Evolutionary conservation across 2,113 vertebrate species (phyloP).

Genomic region (Paracanthobrama guichenoti): DNA sequence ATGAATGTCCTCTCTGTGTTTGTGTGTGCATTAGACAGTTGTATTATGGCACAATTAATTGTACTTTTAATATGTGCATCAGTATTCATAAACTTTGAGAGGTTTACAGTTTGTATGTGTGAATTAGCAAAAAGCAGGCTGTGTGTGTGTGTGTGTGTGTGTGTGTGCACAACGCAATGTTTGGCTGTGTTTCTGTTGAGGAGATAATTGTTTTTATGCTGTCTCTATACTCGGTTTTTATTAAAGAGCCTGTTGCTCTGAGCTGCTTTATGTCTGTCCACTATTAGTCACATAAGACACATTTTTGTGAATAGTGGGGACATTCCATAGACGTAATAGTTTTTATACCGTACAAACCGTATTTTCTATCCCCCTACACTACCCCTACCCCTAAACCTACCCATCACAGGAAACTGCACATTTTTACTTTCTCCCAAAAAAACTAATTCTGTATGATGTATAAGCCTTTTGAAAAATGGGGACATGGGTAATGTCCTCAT

Average conservation of each 20-base stretch:
- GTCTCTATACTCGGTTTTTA: constrained; percentile 38
- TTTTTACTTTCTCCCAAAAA: no score
- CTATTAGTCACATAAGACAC: constrained; percentile 59
- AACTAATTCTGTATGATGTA: no score
- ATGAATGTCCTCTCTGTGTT: no score
- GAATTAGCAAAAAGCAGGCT: no score
- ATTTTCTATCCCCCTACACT: no score
- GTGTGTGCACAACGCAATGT: background rate
- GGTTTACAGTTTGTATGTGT: background rate
- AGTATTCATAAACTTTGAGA: background rate
- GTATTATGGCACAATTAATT: background rate
- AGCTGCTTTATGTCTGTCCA: constrained; percentile 37
- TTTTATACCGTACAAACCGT: no score
- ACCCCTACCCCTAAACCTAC: no score
- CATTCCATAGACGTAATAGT: no score
- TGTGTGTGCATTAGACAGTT: background rate
- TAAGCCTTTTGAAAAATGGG: no score
- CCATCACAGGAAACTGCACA: no score
- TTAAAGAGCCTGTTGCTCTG: constrained; percentile 50
- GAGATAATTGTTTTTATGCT: constrained; percentile 42
- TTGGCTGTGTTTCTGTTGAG: constrained; percentile 41
- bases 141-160: constrained; percentile 2
- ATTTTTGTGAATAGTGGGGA: no score
- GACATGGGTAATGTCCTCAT: no score
- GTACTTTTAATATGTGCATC: background rate